A percentile compares a stretch with the other conserved stretches of the same genome.
Conservation (phyloP, 1,140 invertebrate genomes). For the Belonocnema kinseyi region DNA sequence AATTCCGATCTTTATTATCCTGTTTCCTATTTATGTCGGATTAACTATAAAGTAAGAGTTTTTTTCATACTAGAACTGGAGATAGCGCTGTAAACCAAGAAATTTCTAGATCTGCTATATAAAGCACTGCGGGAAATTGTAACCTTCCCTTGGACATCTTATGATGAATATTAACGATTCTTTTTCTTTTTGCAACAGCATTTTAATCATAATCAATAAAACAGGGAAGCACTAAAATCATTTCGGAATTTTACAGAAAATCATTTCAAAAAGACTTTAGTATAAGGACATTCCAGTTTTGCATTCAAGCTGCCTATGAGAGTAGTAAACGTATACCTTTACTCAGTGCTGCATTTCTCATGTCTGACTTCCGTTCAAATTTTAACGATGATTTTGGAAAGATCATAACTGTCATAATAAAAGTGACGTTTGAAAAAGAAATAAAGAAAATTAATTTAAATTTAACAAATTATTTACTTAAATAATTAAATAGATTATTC, state of each 20-base stretch:
- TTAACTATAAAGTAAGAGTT: conserved; percentile 20
- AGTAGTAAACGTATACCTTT: too few species aligned
- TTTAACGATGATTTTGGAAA: too few species aligned
- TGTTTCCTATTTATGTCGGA: conserved; percentile 18
- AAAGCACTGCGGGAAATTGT: conserved; percentile 20
- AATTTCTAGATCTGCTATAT: conserved; percentile 28
- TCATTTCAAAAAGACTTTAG: background rate
- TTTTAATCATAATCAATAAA: background rate
- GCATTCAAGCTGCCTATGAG: background rate
- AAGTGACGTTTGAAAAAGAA: too few species aligned
- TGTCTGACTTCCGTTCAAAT: too few species aligned
- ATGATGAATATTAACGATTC: too few species aligned
- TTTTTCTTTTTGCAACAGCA: background rate
- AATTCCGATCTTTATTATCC: conserved; percentile 16
- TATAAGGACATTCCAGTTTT: background rate
- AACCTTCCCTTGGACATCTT: conserved; percentile 8
- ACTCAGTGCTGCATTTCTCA: too few species aligned
- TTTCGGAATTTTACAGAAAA: background rate
- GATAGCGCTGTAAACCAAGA: background rate
- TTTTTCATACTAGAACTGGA: background rate
- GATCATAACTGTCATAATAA: too few species aligned
- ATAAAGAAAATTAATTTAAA: too few species aligned
- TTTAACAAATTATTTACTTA: too few species aligned
- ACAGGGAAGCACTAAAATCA: background rate
- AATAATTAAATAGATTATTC: too few species aligned